Conservation (phyloP, 2,888 invertebrate species). For the Leucania comma region DNA sequence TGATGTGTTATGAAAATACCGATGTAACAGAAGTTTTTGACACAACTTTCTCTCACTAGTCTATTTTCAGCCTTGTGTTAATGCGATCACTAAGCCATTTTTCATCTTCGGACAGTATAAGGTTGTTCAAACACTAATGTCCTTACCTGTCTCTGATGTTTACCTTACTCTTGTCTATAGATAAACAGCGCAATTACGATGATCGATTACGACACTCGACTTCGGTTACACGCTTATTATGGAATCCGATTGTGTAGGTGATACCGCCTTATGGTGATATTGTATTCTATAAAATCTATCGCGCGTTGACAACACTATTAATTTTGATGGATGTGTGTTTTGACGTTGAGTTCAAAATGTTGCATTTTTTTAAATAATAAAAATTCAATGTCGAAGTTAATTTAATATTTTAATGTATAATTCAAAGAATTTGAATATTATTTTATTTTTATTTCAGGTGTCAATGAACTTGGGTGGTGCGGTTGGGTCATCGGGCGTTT, state of each 20-base stretch:
- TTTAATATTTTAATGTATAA: conserved; percentile 39
- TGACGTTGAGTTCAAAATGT: conserved; percentile 34
- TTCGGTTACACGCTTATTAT: conserved; percentile 79
- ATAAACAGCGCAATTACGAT: conserved; percentile 79
- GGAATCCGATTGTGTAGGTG: conserved; percentile 74
- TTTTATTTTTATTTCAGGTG: conserved; percentile 65
- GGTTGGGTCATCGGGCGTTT: not conserved
- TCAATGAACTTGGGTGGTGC: not conserved
- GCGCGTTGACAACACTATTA: conserved; percentile 79
- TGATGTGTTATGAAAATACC: conserved; percentile 46
- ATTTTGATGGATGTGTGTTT: conserved; percentile 79
- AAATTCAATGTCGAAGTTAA: conserved; percentile 19
- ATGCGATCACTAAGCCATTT: conserved; percentile 70
- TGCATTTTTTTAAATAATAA: conserved; percentile 22
- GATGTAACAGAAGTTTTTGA: conserved; percentile 67
- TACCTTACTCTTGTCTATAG: conserved; percentile 75
- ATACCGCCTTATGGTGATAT: conserved; percentile 66
- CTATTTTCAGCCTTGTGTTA: conserved; percentile 56
- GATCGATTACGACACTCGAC: conserved; percentile 84
- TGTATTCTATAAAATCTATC: conserved; percentile 79
- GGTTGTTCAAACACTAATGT: conserved; percentile 77
- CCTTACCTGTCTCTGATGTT: conserved; percentile 82
- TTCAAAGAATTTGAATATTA: conserved; percentile 45
- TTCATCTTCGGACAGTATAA: conserved; percentile 71
- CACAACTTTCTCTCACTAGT: conserved; percentile 71